A percentile compares a stretch with the other conserved stretches of the same genome.
Conservation (phyloP, 1,140 invertebrate species). For the Teleopsis dalmanni region DNA sequence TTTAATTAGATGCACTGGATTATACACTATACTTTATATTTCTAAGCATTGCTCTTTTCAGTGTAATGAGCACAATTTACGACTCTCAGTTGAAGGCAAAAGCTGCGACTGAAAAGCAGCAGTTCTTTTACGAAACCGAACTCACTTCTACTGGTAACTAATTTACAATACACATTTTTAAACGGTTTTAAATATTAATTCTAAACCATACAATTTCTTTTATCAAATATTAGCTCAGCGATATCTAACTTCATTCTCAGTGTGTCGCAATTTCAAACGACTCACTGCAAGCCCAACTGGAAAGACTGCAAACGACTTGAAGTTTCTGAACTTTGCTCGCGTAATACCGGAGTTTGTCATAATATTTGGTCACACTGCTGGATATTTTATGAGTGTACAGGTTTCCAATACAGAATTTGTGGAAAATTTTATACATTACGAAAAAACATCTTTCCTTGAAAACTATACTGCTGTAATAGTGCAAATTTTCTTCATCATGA, state of each 20-base stretch:
- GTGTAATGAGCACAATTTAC: slow-evolving; percentile 18
- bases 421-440: slow-evolving; percentile 24
- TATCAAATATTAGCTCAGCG: slow-evolving; percentile 8
- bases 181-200: no score
- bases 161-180: no score
- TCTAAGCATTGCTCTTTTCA: slow-evolving; percentile 13
- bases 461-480: slow-evolving; percentile 48
- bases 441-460: slow-evolving; percentile 37
- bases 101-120: background rate
- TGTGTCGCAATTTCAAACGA: slow-evolving; percentile 36
- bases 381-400: slow-evolving; percentile 26
- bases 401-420: slow-evolving; percentile 33
- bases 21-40: slow-evolving; percentile 15
- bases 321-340: slow-evolving; percentile 32
- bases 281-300: background rate
- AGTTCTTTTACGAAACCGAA: slow-evolving; percentile 23
- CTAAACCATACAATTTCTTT: no score
- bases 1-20: slow-evolving; percentile 22
- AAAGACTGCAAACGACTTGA: slow-evolving; percentile 18
- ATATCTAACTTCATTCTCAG: slow-evolving; percentile 25
- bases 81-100: slow-evolving; percentile 20
- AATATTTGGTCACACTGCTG: slow-evolving; percentile 26
- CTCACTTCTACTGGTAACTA: no score
- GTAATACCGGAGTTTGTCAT: slow-evolving; percentile 25
- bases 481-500: slow-evolving; percentile 51